Percentiles rank a stretch among this genome's conserved stretches.
These are phyloP conservation scores for Acrocephalus kingi DNA, from an alignment of 2,113 vertebrate genomes.

Conservation along the genomic window DNA sequence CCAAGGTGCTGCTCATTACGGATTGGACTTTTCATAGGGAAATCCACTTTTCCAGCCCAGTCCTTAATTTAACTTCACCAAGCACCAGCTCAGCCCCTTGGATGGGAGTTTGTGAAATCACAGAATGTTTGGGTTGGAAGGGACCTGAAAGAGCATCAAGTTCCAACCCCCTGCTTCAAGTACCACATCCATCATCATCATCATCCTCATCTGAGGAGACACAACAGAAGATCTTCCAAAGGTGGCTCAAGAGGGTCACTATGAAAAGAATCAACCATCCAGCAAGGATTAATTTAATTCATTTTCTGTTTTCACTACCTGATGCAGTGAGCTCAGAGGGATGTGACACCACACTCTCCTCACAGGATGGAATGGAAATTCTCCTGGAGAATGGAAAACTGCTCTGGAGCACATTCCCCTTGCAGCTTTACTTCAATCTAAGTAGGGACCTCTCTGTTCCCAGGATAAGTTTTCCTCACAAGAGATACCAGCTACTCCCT, in stretches of 20 bases:
- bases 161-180: neutral
- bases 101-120: neutral
- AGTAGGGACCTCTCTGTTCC: neutral
- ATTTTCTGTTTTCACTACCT: neutral
- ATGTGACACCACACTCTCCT: neutral
- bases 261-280: neutral
- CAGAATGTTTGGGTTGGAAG: neutral
- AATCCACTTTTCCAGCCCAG: neutral
- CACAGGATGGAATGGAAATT: neutral
- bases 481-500: neutral
- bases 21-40: accelerated
- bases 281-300: neutral
- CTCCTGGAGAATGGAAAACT: neutral
- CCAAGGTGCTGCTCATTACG: neutral
- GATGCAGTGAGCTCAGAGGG: neutral
- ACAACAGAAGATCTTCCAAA: neutral
- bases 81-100: neutral
- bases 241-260: neutral
- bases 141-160: neutral
- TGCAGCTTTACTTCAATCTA: neutral
- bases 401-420: neutral
- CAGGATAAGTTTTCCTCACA: neutral
- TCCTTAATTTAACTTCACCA: neutral
- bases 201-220: neutral
- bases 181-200: neutral